These are phyloP conservation scores for Chymomyza procnemis DNA, from an alignment of 2,888 invertebrate species.

Conservation along the genomic window DNA sequence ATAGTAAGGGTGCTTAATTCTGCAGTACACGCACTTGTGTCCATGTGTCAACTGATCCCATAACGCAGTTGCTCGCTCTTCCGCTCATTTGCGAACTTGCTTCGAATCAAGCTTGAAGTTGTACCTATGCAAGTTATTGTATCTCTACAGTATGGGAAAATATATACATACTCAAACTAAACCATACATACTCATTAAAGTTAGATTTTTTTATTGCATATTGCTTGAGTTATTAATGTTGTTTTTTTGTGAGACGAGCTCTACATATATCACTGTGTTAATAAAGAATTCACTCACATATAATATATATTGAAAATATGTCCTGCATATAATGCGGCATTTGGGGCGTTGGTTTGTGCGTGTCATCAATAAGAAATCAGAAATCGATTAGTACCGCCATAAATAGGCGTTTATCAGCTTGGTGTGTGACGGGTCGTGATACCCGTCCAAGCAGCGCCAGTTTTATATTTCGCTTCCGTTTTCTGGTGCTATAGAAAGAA, in stretches of 20 bases:
- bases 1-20: too few relatives aligned
- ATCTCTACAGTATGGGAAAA: too few relatives aligned
- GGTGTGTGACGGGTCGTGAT: neutral
- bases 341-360: constrained; percentile 27
- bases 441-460: neutral
- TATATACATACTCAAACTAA: too few relatives aligned
- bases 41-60: too few relatives aligned
- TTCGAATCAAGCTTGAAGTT: too few relatives aligned
- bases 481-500: neutral
- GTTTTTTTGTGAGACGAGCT: neutral
- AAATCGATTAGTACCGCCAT: constrained; percentile 58
- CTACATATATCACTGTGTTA: neutral
- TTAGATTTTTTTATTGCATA: neutral
- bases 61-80: too few relatives aligned
- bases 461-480: neutral
- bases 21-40: too few relatives aligned
- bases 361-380: constrained; percentile 64
- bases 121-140: too few relatives aligned
- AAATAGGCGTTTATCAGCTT: neutral
- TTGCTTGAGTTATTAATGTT: neutral
- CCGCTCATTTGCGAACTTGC: too few relatives aligned
- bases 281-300: neutral
- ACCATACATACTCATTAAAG: too few relatives aligned
- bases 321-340: constrained; percentile 12
- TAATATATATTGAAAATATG: neutral